A percentile compares a stretch with the other conserved stretches of the same genome.
These are phyloP conservation scores for Centropristis striata DNA, from an alignment of 2,113 vertebrate genomes.

Conservation along the genomic window DNA sequence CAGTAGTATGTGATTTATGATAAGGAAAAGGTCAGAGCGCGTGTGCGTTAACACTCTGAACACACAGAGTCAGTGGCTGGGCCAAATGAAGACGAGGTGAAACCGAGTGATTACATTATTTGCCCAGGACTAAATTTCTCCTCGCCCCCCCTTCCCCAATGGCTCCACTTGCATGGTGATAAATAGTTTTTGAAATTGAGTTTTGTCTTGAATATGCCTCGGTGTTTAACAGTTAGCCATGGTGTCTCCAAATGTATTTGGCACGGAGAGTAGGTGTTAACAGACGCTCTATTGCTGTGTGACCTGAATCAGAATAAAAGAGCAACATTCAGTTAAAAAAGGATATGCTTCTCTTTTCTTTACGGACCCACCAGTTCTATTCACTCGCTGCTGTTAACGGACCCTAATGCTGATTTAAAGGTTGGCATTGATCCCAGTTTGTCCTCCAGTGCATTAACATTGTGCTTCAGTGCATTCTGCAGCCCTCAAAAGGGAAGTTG, in stretches of 20 bases:
- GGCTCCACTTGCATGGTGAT: constrained; percentile 21
- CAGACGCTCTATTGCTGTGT: neutral
- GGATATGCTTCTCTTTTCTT: neutral
- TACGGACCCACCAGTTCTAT: neutral
- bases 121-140: constrained; percentile 30
- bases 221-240: constrained; percentile 7
- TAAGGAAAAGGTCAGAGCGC: constrained; percentile 80
- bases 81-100: constrained; percentile 55
- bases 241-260: neutral
- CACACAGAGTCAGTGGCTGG: constrained; percentile 31
- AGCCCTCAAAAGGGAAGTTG: constrained; percentile 10
- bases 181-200: constrained; percentile 40
- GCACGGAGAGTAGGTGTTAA: constrained; percentile 11
- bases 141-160: neutral
- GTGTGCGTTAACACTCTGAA: constrained; percentile 44
- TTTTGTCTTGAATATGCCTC: constrained; percentile 34
- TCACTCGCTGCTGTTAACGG: constrained; percentile 34
- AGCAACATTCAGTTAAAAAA: constrained; percentile 8
- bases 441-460: constrained; percentile 21
- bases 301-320: neutral
- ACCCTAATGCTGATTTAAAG: constrained; percentile 4
- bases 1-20: constrained; percentile 82
- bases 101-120: constrained; percentile 55
- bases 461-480: constrained; percentile 3
- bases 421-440: constrained; percentile 26